Percentiles rank a stretch among this genome's conserved stretches.
phyloP scores from a whole-genome alignment of 2,797 vertebrate species.

The Brotula barbata region DNA sequence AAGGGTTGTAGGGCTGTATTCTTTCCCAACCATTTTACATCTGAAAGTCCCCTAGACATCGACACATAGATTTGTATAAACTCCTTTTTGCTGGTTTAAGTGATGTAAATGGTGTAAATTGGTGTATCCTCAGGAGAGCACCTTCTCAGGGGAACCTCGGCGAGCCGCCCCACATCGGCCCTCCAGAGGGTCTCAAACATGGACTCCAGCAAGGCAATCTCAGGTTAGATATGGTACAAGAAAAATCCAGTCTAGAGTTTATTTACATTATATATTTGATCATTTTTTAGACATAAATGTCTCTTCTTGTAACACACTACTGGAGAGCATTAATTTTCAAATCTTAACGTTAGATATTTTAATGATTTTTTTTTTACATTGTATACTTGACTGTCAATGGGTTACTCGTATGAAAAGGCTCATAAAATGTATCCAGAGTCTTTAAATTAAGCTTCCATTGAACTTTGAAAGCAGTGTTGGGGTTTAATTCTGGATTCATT shows the following conservation, averaged over 20 bases:
- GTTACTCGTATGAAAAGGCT: too few species aligned
- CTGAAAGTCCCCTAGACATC: too few species aligned
- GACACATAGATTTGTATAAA: too few species aligned
- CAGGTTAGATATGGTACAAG: slow-evolving; percentile 76
- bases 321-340: too few species aligned
- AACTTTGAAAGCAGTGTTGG: too few species aligned
- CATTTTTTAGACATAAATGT: too few species aligned
- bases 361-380: too few species aligned
- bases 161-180: slow-evolving; percentile 80
- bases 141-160: slow-evolving; percentile 84
- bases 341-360: too few species aligned
- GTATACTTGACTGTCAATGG: too few species aligned
- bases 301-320: too few species aligned
- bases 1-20: slow-evolving; percentile 49
- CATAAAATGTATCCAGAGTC: too few species aligned
- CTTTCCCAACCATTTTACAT: slow-evolving; percentile 33
- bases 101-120: slow-evolving; percentile 38
- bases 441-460: too few species aligned
- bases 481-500: not conserved
- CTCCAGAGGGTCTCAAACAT: slow-evolving; percentile 89
- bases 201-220: slow-evolving; percentile 87
- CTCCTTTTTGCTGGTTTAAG: slow-evolving; percentile 10
- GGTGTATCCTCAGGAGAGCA: slow-evolving; percentile 79
- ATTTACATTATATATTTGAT: not conserved
- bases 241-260: not conserved